These are phyloP conservation scores for Drosophila histrio DNA, from an alignment of 2,888 invertebrate species.

Conservation along the genomic window DNA sequence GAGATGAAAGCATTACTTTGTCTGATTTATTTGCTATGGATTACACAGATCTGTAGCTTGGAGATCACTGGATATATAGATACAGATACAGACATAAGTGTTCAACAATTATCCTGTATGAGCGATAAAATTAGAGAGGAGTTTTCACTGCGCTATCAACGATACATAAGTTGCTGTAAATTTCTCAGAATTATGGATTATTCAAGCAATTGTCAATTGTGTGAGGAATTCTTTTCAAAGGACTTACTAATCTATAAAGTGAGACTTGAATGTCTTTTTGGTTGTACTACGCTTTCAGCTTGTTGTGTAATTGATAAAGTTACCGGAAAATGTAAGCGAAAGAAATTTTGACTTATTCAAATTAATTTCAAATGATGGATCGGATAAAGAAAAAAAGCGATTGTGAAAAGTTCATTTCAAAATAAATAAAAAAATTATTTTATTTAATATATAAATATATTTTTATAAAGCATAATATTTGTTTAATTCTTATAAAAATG, in stretches of 20 bases:
- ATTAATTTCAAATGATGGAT: no score
- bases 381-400: no score
- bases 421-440: no score
- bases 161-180: not conserved
- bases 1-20: slow-evolving; percentile 6
- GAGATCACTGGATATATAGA: not conserved
- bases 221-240: not conserved
- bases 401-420: no score
- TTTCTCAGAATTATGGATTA: not conserved
- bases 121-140: not conserved
- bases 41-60: not conserved
- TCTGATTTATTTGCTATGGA: not conserved
- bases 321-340: not conserved
- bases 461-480: no score
- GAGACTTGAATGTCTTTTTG: not conserved
- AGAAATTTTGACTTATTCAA: no score
- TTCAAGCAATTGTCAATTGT: not conserved
- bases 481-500: no score
- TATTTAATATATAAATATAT: no score
- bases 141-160: not conserved
- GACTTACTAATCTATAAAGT: not conserved
- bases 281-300: not conserved
- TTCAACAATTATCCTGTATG: not conserved
- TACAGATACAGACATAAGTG: not conserved
- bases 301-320: not conserved